These are phyloP conservation scores for Orcinus orca DNA, from an alignment of 2,113 vertebrate genomes.

Conservation along the genomic window DNA sequence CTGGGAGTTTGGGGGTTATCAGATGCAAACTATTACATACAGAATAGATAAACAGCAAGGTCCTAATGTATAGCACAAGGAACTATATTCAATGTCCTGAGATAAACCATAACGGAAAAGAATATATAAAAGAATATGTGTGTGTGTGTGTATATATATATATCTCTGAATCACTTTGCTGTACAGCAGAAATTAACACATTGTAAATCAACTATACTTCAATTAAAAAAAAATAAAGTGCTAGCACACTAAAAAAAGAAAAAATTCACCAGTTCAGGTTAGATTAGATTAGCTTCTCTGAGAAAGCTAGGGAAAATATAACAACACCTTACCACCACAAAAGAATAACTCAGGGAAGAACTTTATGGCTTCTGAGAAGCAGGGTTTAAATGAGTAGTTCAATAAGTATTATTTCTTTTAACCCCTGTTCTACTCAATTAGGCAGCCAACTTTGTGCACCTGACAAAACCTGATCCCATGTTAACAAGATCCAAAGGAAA, in stretches of 20 bases:
- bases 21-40: background rate
- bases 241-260: background rate
- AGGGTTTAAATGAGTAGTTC: background rate
- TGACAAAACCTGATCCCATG: background rate
- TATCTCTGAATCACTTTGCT: background rate
- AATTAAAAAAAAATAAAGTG: background rate
- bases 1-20: background rate
- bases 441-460: background rate
- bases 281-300: background rate
- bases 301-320: background rate
- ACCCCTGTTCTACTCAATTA: background rate
- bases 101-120: background rate
- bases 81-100: background rate
- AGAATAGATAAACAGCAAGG: background rate
- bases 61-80: background rate
- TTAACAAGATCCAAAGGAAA: background rate
- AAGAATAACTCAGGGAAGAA: background rate
- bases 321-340: background rate
- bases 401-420: background rate
- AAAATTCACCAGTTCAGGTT: background rate
- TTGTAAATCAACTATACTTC: background rate
- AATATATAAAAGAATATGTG: background rate
- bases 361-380: background rate
- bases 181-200: background rate
- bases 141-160: background rate